Evolutionary conservation across 2,888 invertebrate genomes (phyloP), one percentile per base, ranked within the genome.

Genomic region (Tinea pellionella): DNA sequence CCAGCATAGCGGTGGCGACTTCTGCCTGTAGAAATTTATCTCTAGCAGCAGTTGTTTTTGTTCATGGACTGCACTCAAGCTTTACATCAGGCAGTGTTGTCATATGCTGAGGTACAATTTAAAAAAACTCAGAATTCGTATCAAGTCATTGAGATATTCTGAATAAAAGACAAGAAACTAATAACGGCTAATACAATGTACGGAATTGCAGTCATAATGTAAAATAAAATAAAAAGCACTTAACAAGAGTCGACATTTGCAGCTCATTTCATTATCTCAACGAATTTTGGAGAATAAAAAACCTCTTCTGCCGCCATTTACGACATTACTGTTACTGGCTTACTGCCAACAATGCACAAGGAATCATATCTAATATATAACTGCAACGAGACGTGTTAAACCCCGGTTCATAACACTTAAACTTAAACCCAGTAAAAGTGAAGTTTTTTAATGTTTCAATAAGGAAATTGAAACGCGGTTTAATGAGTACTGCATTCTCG

Each of bases 221-320:
- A 30, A 30, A 30, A 2, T 37, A 37, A 37, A 37, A 37, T 37
- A 37, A 37, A 37, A 37, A 37, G 37, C 37, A 37, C 24, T 18
- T 24, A 24, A 53, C 19, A 53, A 53, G 12, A 47, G 18, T 9
- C 53, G 19, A 24, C 24, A 53, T 53, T 53, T 53, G 53, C 53
- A 53, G 53, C 53, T 53, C 53, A 53, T 53, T 53, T 24, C 53
- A 53, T 53, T 53, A 53, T 53, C 18, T 53, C 53, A 12, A 53
- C 53, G 24, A 53, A 53, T 53, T 53, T 53, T 18, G 53, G 24
- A 53, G 53, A 53, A 24, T 53, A 53, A 53, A 30, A 53, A 53
- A 53, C 53, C 53, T 53, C 53, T 24, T n/a, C 53, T 53, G 53
- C 53, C 24, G 18, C 53, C 53, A 53, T 53, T 24, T 53, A 53